Evolutionary conservation across 2,113 vertebrate species (phyloP).

Genomic region (Phainopepla nitens): DNA sequence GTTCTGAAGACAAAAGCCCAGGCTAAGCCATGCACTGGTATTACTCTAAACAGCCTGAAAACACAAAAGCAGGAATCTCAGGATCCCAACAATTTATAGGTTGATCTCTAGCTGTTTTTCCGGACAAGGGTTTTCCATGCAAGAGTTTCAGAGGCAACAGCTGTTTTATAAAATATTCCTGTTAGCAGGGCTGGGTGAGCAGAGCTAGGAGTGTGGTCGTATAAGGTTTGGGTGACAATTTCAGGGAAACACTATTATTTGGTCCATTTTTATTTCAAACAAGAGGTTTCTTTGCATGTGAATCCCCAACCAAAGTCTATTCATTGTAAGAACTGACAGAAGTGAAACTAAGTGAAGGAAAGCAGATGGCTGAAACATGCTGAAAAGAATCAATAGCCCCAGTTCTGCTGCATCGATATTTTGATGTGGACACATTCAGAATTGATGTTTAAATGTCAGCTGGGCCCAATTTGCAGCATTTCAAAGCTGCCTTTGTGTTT

Average conservation of each 20-base stretch:
- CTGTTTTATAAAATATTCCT: not conserved
- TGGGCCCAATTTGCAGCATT: conserved; percentile 41
- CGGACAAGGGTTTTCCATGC: not conserved
- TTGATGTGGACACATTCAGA: conserved; percentile 38
- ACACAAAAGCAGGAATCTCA: not conserved
- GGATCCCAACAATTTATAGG: not conserved
- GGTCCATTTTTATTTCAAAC: not conserved
- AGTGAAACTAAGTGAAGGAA: not conserved
- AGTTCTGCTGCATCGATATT: conserved; percentile 47
- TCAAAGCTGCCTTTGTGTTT: conserved; percentile 46
- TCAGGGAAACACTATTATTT: not conserved
- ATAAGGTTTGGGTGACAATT: not conserved
- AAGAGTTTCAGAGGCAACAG: not conserved
- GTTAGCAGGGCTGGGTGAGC: not conserved
- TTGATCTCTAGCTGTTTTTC: not conserved
- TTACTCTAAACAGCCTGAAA: not conserved
- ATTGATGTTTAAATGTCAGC: conserved; percentile 59
- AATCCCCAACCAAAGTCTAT: not conserved
- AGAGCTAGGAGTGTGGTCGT: not conserved
- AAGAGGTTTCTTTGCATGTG: not conserved
- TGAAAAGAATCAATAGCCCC: conserved; percentile 56
- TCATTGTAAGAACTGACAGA: conserved; percentile 1
- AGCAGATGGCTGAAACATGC: conserved; percentile 34
- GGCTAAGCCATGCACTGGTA: not conserved
- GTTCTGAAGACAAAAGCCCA: not conserved